Evolutionary conservation across 2,888 invertebrate species (phyloP).

Genomic region (Tachina grossa): DNA sequence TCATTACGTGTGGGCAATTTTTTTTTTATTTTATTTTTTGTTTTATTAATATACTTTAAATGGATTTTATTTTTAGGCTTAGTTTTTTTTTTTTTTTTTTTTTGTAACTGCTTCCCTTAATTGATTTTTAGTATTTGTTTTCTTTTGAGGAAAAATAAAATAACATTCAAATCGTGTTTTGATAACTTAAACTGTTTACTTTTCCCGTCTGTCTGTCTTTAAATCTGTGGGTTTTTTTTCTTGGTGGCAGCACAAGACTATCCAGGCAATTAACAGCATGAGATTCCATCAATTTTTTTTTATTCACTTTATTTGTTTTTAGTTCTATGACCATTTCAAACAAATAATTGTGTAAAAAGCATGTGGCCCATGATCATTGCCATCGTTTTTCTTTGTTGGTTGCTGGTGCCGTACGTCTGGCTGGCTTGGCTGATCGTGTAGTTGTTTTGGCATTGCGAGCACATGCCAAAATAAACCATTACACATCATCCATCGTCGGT

Average conservation of each 20-base stretch:
- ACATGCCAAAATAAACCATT: conserved; percentile 69
- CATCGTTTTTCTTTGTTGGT: background rate
- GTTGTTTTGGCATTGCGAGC: conserved; percentile 57
- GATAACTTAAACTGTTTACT: conserved; percentile 14
- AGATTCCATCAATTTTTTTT: conserved; percentile 67
- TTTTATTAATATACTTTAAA: background rate
- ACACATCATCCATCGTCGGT: conserved; percentile 44
- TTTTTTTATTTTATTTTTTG: background rate
- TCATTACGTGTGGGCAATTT: background rate
- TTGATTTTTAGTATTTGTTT: conserved; percentile 60
- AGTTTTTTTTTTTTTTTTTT: too few species aligned
- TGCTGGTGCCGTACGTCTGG: background rate
- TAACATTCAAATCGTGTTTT: conserved; percentile 41
- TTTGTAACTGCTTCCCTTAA: conserved; percentile 47
- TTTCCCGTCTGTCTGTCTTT: conserved; percentile 18
- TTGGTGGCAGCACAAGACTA: conserved; percentile 37
- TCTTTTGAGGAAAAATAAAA: conserved; percentile 1
- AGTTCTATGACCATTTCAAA: conserved; percentile 49
- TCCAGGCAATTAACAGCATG: conserved; percentile 70
- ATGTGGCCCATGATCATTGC: conserved; percentile 50
- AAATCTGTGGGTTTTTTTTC: background rate
- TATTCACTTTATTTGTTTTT: conserved; percentile 38
- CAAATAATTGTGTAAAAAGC: conserved; percentile 47
- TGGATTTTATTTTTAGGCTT: background rate
- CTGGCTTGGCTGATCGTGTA: conserved; percentile 23